Base-by-base conservation (phyloP, 2,888 invertebrate genomes). In the Sycophila texana region DNA sequence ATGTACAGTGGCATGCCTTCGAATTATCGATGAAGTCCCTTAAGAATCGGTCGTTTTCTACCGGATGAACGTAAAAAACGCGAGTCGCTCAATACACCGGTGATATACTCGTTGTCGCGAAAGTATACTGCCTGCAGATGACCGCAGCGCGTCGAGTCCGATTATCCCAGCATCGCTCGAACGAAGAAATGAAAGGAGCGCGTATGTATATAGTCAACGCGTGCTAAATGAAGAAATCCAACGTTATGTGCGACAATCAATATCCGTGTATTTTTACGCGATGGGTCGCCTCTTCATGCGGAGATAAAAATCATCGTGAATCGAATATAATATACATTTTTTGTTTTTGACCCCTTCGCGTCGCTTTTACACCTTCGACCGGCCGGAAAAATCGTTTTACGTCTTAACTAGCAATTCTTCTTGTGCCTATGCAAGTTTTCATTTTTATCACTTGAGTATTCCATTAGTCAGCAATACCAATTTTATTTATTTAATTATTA, bases 341-440 rank as follows among this genome's bases (percentile, higher is more conserved):
- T 22, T 13, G 22, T 22, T 22, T 13, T 61, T 61, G 49, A 20
- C 53, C 57, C 68, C 20, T 74, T 70, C 74, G 49, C 39, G 51
- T 57, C 51, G 49, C 55, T 75, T 65, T 57, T 20, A 26, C 51
- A 55, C 49, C 18, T 30, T 63, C 10, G 60, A 65, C 57, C 26
- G 60, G 65, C 65, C 70, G 53, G 77, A 74, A 77, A 71, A 73
- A 66, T 39, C 20, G 61, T 70, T 72, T 51, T 22, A 70, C 58
- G 30, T 67, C 84, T 86, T 87, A 87, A 77, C 85, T 87, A 87
- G 83, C 87, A 87, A 87, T 87, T 87, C 87, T 83, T 87, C 83
- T 86, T 84, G 87, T 87, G 87, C 87, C 85, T 79, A 67, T 79
- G 87, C 87, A 87, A 86, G 83, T 76, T 74, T 77, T 78, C 65